Conservation (phyloP, 2,888 invertebrate genomes). For the Diogma glabrata region DNA sequence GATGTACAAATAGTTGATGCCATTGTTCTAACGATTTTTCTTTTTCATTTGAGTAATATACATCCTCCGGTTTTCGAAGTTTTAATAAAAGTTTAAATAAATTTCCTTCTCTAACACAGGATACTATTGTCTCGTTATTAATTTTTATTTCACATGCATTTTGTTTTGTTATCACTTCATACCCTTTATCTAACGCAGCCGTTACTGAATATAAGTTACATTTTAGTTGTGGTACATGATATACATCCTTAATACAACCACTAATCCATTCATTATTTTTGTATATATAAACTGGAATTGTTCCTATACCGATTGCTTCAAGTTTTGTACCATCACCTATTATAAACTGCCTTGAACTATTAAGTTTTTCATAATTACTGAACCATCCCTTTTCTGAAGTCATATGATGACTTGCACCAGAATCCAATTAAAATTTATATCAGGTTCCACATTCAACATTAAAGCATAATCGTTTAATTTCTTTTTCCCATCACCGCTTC, state of each 20-base stretch:
- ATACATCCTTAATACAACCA: too few relatives aligned
- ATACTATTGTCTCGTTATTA: constrained; percentile 9
- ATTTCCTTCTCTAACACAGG: neutral
- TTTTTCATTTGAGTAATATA: neutral
- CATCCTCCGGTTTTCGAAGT: neutral
- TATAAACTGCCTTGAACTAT: neutral
- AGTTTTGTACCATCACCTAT: too few relatives aligned
- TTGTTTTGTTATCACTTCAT: constrained; percentile 6
- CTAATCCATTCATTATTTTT: constrained; percentile 9
- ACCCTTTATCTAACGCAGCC: constrained; percentile 13
- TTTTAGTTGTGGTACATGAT: too few relatives aligned
- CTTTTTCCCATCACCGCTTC: too few relatives aligned
- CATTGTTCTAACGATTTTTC: neutral
- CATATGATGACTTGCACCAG: constrained; percentile 16
- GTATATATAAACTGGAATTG: neutral
- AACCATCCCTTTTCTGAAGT: constrained; percentile 10
- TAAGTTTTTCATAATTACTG: constrained; percentile 1
- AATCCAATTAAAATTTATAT: constrained; percentile 14
- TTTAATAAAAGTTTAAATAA: constrained; percentile 9
- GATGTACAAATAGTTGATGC: neutral
- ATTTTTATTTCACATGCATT: constrained; percentile 9
- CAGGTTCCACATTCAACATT: neutral
- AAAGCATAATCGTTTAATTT: too few relatives aligned
- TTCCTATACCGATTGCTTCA: neutral
- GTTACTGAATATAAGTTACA: constrained; percentile 16